These are phyloP conservation scores for Andrena bucephala DNA, from an alignment of 2,888 invertebrate species.

Conservation along the genomic window DNA sequence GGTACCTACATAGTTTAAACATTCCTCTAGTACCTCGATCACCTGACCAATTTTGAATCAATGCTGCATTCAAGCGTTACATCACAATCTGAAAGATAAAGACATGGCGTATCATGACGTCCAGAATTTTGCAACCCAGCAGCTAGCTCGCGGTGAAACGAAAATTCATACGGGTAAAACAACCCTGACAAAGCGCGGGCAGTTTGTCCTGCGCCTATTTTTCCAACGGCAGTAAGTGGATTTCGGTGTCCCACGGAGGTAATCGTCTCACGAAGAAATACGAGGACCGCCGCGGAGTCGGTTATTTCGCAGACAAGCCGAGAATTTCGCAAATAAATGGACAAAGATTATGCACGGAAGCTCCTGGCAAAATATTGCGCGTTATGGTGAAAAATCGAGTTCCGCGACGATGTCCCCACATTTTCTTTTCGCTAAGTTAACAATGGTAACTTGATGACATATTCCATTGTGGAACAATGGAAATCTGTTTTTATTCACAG, in stretches of 20 bases:
- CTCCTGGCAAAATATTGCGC: neutral
- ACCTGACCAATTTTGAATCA: neutral
- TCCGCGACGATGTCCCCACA: no score
- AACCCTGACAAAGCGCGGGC: constrained; percentile 46
- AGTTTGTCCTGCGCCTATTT: constrained; percentile 45
- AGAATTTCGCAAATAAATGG: constrained; percentile 46
- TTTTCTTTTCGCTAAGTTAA: neutral
- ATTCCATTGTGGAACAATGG: neutral
- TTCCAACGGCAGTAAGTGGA: constrained; percentile 45
- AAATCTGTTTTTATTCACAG: neutral
- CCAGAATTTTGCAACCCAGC: no score
- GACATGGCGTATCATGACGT: neutral
- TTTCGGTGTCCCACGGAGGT: constrained; percentile 51
- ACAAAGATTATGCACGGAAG: constrained; percentile 37
- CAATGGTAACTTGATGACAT: no score
- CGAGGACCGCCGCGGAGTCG: constrained; percentile 9
- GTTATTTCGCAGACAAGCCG: constrained; percentile 22
- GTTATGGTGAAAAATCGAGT: constrained; percentile 4
- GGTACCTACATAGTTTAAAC: neutral
- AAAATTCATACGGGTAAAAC: constrained; percentile 26
- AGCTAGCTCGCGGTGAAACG: neutral
- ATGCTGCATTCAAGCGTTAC: neutral
- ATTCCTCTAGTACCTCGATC: neutral
- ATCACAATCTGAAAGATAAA: neutral
- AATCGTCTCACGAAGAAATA: constrained; percentile 53